Evolutionary conservation across 2,888 invertebrate species (phyloP), one percentile per base, ranked within the genome.

Genomic region (Tridacna gigas): DNA sequence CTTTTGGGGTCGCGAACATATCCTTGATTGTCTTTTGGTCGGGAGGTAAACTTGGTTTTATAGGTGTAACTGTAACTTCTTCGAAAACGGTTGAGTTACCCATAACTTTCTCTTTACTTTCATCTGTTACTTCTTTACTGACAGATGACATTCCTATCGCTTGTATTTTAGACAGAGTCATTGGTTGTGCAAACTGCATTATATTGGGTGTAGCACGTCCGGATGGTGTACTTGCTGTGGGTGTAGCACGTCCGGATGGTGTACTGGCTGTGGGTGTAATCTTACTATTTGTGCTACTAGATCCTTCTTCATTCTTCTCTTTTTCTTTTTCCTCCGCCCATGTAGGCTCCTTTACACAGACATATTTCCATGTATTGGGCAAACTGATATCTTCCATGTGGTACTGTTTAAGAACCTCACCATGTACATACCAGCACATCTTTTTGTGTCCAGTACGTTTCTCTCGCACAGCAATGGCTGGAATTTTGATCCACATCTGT

Each of bases 371-470:
- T 4, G 94, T 92, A 91, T 96, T 96, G 0, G 96, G 96, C 25
- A 96, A 81, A 0, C 94, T 91, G 0, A 96, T 91, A 61, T 96
- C 95, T 0, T 94, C 91, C 26, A 96, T 91, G 11, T 95, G 93
- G 93, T 96, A 96, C 90, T 96, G 95, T 56, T 96, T 95, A 20
- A 96, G 94, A 0, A 96, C 89, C 18, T 96, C 96, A 13, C 96
- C 95, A 0, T 95, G 92, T 0, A 97, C 97, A 89, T 96, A 96
- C 97, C 97, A 97, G 89, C 96, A 96, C n/a, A 94, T 93, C 80
- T 96, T 96, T 77, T 96, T 96, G 82, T 95, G 95, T 22, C 84
- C 96, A 0, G 96, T 95, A 86, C 96, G 96, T 74, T 95, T 95
- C 86, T 95, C 96, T 96, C 96, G 96, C 2, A 94, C 95, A 0